Evolutionary conservation across 2,888 invertebrate genomes (phyloP).

Genomic region (Therioaphis trifolii): DNA sequence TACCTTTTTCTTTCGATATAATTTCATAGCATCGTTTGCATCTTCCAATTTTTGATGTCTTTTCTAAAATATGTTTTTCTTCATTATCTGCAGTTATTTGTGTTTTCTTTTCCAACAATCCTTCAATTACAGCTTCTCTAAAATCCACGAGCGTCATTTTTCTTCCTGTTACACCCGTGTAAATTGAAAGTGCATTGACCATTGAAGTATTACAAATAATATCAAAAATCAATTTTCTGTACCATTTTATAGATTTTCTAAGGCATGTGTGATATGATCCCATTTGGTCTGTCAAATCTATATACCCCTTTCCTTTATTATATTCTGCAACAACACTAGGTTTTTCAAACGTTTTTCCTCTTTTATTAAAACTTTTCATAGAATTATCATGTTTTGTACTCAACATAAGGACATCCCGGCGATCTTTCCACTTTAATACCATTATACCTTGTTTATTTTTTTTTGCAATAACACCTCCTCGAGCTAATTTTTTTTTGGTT

Average conservation of each 20-base stretch:
- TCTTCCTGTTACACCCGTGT: neutral
- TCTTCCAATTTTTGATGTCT: conserved; percentile 18
- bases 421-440: conserved; percentile 34
- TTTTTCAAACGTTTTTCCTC: conserved; percentile 4
- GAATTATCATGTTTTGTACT: conserved; percentile 1
- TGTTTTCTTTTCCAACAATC: conserved; percentile 21
- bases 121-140: conserved; percentile 20
- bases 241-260: conserved; percentile 31
- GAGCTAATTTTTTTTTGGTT: conserved; percentile 22
- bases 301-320: conserved; percentile 9
- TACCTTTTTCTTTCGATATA: no score
- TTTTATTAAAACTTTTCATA: conserved; percentile 2
- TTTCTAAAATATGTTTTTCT: conserved; percentile 24
- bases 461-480: conserved; percentile 19
- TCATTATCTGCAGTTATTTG: neutral
- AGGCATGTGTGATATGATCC: neutral
- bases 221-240: no score
- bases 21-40: conserved; percentile 21
- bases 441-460: conserved; percentile 20
- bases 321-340: neutral
- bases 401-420: conserved; percentile 32
- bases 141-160: conserved; percentile 13
- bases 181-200: conserved; percentile 12
- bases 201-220: no score
- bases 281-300: conserved; percentile 18